Evolutionary conservation across 2,888 invertebrate genomes (phyloP), one percentile per base, ranked within the genome.

Genomic region (Crocallis elinguaria): DNA sequence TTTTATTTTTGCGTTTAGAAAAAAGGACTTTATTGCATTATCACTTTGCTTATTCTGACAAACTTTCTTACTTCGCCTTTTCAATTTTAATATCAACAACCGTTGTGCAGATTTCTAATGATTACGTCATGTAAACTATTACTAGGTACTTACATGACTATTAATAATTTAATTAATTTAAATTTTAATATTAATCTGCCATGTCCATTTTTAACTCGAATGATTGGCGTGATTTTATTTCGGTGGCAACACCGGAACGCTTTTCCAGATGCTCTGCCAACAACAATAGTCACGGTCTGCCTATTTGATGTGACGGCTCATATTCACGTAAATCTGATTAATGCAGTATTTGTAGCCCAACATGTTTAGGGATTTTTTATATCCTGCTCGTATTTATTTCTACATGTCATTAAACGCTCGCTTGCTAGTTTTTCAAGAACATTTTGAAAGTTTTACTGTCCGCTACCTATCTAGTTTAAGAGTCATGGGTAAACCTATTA

Each of bases 311-410:
- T 65, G 72, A 66, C 67, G 62, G 69, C 67, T 73, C 67, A 75
- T 77, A 76, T 75, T 75, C 62, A 57, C 62, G 62, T 48, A 65
- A 67, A 71, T 65, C 66, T 78, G 78, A 82, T 83, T 75, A 73
- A 84, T 82, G 59, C 66, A 57, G 60, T 58, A 65, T 53, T 43
- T 53, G 49, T 49, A 17, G 27, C 35, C 43, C 44, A 60, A n/a
- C n/a, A n/a, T n/a, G n/a, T 54, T 51, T 49, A 16, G n/a, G n/a
- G n/a, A n/a, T 25, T 45, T 53, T 56, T 56, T 43, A 53, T 48
- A 37, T 46, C 4, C 13, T 19, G 17, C 33, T 17, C 29, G 16
- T 43, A 38, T 46, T 41, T 44, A 33, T 51, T 29, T 37, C 14
- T 43, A 44, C 29, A 16, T 23, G 37, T 32, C 16, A 42, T 46